A percentile compares a stretch with the other conserved stretches of the same genome.
Conservation (phyloP, 2,888 invertebrate species). For the Aquatica leii region DNA sequence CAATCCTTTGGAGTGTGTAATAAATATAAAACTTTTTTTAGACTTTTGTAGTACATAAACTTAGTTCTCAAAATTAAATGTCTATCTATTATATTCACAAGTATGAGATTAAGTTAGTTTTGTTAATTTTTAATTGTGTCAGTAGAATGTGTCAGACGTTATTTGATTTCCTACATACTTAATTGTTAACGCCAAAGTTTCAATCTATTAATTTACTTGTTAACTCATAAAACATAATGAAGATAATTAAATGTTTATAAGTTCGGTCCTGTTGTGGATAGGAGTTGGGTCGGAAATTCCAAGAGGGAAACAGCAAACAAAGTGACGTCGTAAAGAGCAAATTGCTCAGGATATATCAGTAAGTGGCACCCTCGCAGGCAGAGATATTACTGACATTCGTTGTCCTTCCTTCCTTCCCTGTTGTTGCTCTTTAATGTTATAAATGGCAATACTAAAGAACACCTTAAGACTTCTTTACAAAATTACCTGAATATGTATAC, state of each 20-base stretch:
- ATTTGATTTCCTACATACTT: neutral
- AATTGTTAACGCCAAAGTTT: neutral
- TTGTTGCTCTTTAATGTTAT: slow-evolving; percentile 37
- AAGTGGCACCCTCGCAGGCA: slow-evolving; percentile 52
- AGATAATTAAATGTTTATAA: slow-evolving; percentile 21
- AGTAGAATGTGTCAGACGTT: too few relatives aligned
- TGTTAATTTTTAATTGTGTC: too few relatives aligned
- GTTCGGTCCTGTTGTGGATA: slow-evolving; percentile 23
- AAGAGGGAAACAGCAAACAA: slow-evolving; percentile 35
- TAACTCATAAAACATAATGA: slow-evolving; percentile 12
- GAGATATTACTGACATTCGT: slow-evolving; percentile 55
- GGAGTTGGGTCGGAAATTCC: slow-evolving; percentile 20
- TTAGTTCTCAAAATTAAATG: too few relatives aligned
- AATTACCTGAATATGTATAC: slow-evolving; percentile 33
- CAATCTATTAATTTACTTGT: slow-evolving; percentile 11
- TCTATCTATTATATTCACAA: too few relatives aligned
- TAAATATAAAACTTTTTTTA: too few relatives aligned
- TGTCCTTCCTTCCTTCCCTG: slow-evolving; percentile 38
- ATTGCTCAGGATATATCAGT: slow-evolving; percentile 57
- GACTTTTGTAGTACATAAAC: too few relatives aligned
- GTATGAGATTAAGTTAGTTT: too few relatives aligned
- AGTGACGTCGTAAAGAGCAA: slow-evolving; percentile 56
- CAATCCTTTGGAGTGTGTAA: too few relatives aligned
- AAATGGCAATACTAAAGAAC: slow-evolving; percentile 37
- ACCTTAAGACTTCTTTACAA: slow-evolving; percentile 37